A percentile compares a stretch with the other conserved stretches of the same genome.
phyloP scores from a whole-genome alignment of 2,797 vertebrate species.

The Gouania willdenowi region DNA sequence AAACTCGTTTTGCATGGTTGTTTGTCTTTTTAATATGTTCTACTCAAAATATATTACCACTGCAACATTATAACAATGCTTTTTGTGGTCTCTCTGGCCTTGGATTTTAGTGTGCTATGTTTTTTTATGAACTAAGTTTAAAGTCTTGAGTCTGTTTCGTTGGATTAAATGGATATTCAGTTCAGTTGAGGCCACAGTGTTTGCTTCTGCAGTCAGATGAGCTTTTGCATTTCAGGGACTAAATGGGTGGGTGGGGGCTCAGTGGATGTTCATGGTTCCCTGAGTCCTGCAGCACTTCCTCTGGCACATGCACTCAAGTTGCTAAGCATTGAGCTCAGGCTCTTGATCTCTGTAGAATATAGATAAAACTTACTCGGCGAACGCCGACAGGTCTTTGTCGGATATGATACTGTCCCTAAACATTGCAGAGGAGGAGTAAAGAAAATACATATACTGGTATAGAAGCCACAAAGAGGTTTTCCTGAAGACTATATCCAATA shows the following conservation, averaged over 20 bases:
- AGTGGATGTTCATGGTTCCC: constrained; percentile 57
- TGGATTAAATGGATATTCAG: constrained; percentile 45
- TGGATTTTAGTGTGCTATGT: constrained; percentile 42
- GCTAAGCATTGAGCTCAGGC: constrained; percentile 60
- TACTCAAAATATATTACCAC: constrained; percentile 51
- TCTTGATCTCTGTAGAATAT: constrained; percentile 65
- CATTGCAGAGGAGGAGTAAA: constrained; percentile 63
- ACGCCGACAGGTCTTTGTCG: constrained; percentile 45
- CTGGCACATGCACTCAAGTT: constrained; percentile 55
- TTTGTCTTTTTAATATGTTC: constrained; percentile 58
- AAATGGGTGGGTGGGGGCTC: constrained; percentile 24
- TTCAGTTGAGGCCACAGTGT: constrained; percentile 18
- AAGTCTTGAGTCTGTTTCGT: constrained; percentile 51
- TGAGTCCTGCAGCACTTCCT: constrained; percentile 55
- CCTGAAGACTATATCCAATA: constrained; percentile 59
- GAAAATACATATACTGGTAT: constrained; percentile 55
- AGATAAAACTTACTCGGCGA: constrained; percentile 64
- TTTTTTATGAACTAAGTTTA: constrained; percentile 59
- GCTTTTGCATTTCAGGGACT: constrained; percentile 48
- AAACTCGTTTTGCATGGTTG: constrained; percentile 36
- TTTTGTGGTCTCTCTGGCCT: constrained; percentile 39
- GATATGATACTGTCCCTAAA: constrained; percentile 58
- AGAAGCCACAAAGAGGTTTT: constrained; percentile 50
- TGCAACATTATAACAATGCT: constrained; percentile 51
- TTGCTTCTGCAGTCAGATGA: constrained; percentile 26